Percentiles rank a stretch among this genome's conserved stretches.
These are phyloP conservation scores for Corvus cornix DNA, from an alignment of 2,113 vertebrate genomes.

Conservation along the genomic window DNA sequence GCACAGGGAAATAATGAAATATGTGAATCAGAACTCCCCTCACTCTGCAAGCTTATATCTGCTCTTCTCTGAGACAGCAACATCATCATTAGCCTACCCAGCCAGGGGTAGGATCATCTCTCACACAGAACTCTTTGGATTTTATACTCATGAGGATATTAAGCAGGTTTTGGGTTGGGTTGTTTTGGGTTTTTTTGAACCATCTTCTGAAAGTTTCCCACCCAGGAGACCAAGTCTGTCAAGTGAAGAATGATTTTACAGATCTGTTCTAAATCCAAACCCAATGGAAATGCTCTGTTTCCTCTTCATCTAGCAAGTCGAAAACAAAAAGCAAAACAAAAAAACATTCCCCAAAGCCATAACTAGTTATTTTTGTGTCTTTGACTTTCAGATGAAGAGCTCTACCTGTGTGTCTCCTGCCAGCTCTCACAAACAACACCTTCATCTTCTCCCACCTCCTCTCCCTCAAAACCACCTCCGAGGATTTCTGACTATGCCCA, in stretches of 20 bases:
- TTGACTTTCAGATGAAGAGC: neutral
- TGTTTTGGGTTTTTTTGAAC: neutral
- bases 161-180: neutral
- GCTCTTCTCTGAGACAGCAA: neutral
- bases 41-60: neutral
- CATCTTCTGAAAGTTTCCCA: neutral
- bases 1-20: neutral
- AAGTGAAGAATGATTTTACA: neutral
- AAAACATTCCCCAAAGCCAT: neutral
- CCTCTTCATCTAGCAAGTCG: neutral
- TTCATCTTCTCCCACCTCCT: neutral
- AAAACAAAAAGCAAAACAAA: neutral
- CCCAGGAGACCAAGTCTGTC: neutral
- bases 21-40: neutral
- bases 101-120: neutral
- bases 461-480: neutral
- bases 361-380: neutral
- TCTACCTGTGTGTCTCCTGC: neutral
- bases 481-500: neutral
- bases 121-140: neutral
- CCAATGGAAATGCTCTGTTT: neutral
- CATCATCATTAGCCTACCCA: neutral
- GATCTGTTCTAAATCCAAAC: neutral
- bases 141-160: neutral
- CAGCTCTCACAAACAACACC: neutral